Conservation (phyloP, 2,888 invertebrate species). For the Trissoscelio sp. region DNA sequence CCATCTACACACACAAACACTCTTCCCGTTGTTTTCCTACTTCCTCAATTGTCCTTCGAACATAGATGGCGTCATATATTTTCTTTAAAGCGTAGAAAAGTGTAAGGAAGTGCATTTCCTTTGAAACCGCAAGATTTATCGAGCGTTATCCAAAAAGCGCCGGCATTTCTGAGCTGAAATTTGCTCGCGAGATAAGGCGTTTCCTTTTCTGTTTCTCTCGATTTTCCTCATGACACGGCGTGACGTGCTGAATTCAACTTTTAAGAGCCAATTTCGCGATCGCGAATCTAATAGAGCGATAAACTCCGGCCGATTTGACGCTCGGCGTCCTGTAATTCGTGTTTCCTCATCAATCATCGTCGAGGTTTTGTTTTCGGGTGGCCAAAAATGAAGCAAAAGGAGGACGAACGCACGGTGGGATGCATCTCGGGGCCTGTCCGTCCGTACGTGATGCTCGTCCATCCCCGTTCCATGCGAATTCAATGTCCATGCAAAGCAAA, state of each 20-base stretch:
- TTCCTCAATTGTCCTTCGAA: constrained; percentile 42
- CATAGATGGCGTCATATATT: constrained; percentile 48
- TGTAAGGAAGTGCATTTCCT: constrained; percentile 54
- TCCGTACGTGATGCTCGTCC: constrained; percentile 67
- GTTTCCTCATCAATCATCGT: constrained; percentile 39
- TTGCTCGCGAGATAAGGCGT: constrained; percentile 22
- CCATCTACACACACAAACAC: constrained; percentile 8
- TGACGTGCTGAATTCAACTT: not conserved
- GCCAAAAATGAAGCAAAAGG: constrained; percentile 32
- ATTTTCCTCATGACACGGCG: not conserved
- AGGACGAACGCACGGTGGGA: not conserved
- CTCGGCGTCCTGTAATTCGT: not conserved
- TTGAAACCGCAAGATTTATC: constrained; percentile 41
- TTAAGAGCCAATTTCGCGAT: not conserved
- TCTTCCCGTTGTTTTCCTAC: constrained; percentile 37
- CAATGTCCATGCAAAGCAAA: constrained; percentile 83
- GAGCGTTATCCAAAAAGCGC: constrained; percentile 40
- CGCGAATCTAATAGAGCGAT: constrained; percentile 35
- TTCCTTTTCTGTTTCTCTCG: not conserved
- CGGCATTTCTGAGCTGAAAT: constrained; percentile 36
- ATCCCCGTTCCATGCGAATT: constrained; percentile 77
- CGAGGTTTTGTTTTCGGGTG: constrained; percentile 35
- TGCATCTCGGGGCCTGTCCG: constrained; percentile 66
- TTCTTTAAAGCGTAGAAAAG: constrained; percentile 48
- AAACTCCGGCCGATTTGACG: constrained; percentile 11